Evolutionary conservation across 2,888 invertebrate species (phyloP).

Genomic region (Drosophila histrio): DNA sequence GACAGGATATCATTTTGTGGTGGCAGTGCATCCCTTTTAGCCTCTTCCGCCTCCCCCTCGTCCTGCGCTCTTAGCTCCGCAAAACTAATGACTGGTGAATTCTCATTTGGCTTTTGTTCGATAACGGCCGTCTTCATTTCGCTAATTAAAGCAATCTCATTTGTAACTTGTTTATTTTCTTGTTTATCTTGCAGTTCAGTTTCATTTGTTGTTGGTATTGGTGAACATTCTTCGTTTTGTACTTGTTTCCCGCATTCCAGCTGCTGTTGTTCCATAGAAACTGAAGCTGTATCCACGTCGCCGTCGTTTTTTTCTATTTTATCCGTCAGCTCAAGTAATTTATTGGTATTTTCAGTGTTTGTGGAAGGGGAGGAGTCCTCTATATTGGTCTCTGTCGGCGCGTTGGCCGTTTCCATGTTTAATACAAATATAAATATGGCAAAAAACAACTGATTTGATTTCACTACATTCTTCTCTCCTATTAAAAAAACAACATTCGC

Average conservation of each 20-base stretch:
- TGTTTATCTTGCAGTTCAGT: slow-evolving; percentile 16
- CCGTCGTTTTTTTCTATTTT: slow-evolving; percentile 28
- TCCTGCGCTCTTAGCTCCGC: slow-evolving; percentile 46
- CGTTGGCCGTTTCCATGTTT: slow-evolving; percentile 37
- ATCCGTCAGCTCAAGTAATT: neutral
- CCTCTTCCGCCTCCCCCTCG: slow-evolving; percentile 1
- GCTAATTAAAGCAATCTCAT: slow-evolving; percentile 10
- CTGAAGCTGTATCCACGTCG: slow-evolving; percentile 38
- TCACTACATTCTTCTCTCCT: slow-evolving; percentile 45
- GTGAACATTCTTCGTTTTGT: slow-evolving; percentile 28
- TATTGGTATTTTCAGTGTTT: slow-evolving; percentile 7
- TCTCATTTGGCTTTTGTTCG: slow-evolving; percentile 21
- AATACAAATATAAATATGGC: slow-evolving; percentile 25
- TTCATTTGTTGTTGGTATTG: slow-evolving; percentile 6
- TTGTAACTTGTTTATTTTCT: slow-evolving; percentile 12
- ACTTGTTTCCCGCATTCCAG: slow-evolving; percentile 52
- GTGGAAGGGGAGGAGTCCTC: neutral
- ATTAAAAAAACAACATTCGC: slow-evolving; percentile 36
- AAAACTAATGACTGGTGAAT: slow-evolving; percentile 36
- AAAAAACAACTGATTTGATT: slow-evolving; percentile 42
- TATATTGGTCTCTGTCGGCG: slow-evolving; percentile 18
- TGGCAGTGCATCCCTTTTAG: slow-evolving; percentile 8
- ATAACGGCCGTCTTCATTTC: slow-evolving; percentile 44
- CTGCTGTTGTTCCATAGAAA: slow-evolving; percentile 41
- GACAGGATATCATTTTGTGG: slow-evolving; percentile 53